These are phyloP conservation scores for Deilephila porcellus DNA, from an alignment of 2,888 invertebrate species.

Conservation along the genomic window DNA sequence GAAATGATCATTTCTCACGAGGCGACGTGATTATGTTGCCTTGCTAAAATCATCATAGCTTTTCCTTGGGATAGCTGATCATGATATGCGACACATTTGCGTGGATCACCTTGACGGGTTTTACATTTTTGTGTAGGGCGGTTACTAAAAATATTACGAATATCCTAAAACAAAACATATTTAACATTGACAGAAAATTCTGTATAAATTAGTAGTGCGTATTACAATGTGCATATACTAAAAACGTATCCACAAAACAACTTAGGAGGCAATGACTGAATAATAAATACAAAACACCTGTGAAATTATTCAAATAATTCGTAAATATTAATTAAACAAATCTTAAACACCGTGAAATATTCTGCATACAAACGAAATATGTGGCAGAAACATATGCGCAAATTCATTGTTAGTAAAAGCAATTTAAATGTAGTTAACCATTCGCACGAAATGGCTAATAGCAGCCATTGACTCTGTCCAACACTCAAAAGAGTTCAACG, in stretches of 20 bases:
- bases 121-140: too few species aligned
- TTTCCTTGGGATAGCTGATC: too few species aligned
- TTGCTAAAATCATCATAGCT: too few species aligned
- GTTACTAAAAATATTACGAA: not conserved
- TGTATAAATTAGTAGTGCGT: too few species aligned
- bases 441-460: conserved; percentile 74
- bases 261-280: conserved; percentile 12
- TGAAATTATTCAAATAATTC: not conserved
- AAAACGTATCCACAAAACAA: not conserved
- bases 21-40: too few species aligned
- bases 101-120: too few species aligned
- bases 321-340: not conserved
- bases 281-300: conserved; percentile 9
- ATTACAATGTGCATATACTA: not conserved
- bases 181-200: not conserved
- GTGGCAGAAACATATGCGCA: conserved; percentile 38
- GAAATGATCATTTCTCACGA: too few species aligned
- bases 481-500: conserved; percentile 81
- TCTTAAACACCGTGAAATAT: conserved; percentile 33
- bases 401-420: conserved; percentile 48
- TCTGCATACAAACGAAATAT: conserved; percentile 19
- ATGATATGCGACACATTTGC: too few species aligned
- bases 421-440: conserved; percentile 60
- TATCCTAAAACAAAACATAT: not conserved
- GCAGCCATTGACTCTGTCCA: conserved; percentile 72